Percentiles rank a stretch among this genome's conserved stretches.
phyloP scores from a whole-genome alignment of 2,888 invertebrate genomes.

The Ellobium chinense region DNA sequence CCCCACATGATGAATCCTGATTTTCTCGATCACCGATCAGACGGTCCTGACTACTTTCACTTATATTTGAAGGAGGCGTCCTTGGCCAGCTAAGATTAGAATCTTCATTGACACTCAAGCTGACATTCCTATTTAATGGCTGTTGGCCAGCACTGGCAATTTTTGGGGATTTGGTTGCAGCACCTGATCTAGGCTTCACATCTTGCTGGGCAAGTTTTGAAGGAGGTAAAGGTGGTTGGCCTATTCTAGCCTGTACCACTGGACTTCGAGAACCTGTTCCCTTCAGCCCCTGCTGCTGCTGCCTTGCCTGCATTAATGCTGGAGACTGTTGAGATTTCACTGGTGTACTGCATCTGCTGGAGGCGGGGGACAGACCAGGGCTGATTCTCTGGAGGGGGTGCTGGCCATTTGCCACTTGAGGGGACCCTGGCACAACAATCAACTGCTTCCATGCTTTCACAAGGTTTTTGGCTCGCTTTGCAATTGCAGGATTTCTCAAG shows the following conservation, averaged over 20 bases:
- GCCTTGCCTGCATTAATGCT: slow-evolving; percentile 25
- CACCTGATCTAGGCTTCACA: slow-evolving; percentile 6
- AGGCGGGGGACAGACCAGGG: slow-evolving; percentile 28
- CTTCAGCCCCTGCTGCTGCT: background rate
- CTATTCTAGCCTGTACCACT: background rate
- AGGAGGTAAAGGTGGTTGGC: slow-evolving; percentile 9
- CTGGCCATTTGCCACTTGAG: slow-evolving; percentile 38
- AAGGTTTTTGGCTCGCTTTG: slow-evolving; percentile 93
- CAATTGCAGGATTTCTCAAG: slow-evolving; percentile 90
- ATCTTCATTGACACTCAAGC: slow-evolving; percentile 37
- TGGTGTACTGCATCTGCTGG: slow-evolving; percentile 16
- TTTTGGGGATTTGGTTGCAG: slow-evolving; percentile 19
- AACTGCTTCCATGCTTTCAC: slow-evolving; percentile 95
- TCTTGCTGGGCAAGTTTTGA: slow-evolving; percentile 30
- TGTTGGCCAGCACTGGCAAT: background rate
- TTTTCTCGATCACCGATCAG: slow-evolving; percentile 41
- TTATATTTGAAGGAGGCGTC: slow-evolving; percentile 48
- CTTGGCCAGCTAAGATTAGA: slow-evolving; percentile 49
- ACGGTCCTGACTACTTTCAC: slow-evolving; percentile 49
- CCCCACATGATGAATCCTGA: slow-evolving; percentile 29
- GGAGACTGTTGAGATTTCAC: slow-evolving; percentile 39
- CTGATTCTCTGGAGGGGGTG: slow-evolving; percentile 26
- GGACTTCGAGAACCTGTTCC: background rate
- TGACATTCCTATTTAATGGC: background rate
- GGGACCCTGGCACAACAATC: slow-evolving; percentile 79